Evolutionary conservation across 2,888 invertebrate genomes (phyloP), one percentile per base, ranked within the genome.

Genomic region (Ormyrus labotus): DNA sequence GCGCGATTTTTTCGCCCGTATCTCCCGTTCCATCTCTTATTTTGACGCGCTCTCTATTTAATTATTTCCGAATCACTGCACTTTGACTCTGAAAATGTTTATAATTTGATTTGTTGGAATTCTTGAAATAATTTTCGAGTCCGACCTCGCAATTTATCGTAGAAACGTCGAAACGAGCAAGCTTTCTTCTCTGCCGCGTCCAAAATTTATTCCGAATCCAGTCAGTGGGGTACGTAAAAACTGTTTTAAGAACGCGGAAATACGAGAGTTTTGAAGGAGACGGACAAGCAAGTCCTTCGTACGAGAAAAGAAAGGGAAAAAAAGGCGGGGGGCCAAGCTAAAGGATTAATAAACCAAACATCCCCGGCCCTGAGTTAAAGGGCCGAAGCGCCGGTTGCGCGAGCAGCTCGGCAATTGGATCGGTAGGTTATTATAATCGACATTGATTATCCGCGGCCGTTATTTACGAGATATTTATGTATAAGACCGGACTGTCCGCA

Each of bases 381-480:
- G 45, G 63, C 19, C 48, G 55, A 50, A 51, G 50, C 45, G 61
- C 67, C 65, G 58, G n/a, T 34, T 34, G 53, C 57, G 70, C 60
- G 64, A 74, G 75, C 47, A 75, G 58, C 63, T 57, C 34, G 67
- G 51, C 73, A 65, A 65, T 63, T 71, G 75, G 60, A 65, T 55
- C 45, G 55, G 60, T 51, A 45, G 73, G 73, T 78, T 71, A 69
- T 74, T 69, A 74, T 79, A 63, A 74, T 79, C 68, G 76, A 84
- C 85, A 81, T 83, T 86, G 85, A 87, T 86, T 85, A 84, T 85
- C 84, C 84, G 73, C 80, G 60, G 79, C 82, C 78, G 85, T 87
- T 88, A 88, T 89, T 88, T 87, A 88, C 84, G 88, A 84, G 88
- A 85, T 87, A 87, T 88, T 88, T 87, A 88, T 88, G 88, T 86